These are phyloP conservation scores for Trogon melanurus DNA, from an alignment of 2,113 vertebrate genomes.

Conservation along the genomic window DNA sequence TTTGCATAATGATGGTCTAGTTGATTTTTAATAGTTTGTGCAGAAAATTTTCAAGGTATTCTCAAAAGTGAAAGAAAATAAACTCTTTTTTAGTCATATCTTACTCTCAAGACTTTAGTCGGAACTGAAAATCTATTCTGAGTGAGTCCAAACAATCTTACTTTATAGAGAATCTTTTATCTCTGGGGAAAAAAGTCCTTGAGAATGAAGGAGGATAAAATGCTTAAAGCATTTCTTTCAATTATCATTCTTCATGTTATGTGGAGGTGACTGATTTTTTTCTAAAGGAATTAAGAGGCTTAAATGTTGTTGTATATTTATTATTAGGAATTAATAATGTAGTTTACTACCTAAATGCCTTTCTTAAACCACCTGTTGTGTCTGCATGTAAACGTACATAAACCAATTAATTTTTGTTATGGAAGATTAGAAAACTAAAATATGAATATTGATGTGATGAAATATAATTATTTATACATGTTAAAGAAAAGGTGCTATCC, in stretches of 20 bases:
- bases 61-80: neutral
- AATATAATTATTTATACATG: neutral
- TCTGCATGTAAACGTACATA: neutral
- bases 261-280: neutral
- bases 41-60: neutral
- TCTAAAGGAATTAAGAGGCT: neutral
- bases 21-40: neutral
- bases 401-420: neutral
- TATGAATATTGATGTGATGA: neutral
- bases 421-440: neutral
- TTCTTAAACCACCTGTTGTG: neutral
- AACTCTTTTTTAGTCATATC: neutral
- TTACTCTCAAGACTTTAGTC: neutral
- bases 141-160: neutral
- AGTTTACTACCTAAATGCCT: neutral
- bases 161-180: neutral
- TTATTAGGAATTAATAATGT: neutral
- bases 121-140: neutral
- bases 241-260: neutral
- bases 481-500: neutral
- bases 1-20: neutral
- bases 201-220: neutral
- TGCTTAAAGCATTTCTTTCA: neutral
- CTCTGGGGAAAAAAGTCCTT: neutral
- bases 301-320: neutral